Percentiles rank a stretch among this genome's conserved stretches.
Evolutionary conservation across 64 coral and sea anemone species (phyloP).

Genomic region (Actinia equina): DNA sequence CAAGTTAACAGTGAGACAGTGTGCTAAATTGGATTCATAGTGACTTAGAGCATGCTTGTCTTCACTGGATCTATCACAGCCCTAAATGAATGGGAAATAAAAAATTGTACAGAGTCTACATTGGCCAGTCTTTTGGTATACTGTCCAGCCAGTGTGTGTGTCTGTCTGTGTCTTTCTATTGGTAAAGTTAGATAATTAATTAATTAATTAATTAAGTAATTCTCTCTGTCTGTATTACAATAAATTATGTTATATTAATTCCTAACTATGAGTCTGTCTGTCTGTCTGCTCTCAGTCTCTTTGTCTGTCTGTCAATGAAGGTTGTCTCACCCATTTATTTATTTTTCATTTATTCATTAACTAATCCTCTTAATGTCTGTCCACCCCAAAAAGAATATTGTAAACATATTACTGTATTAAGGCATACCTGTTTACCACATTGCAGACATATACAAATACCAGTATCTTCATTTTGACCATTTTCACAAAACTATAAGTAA

Average conservation of each 20-base stretch:
- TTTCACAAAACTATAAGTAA: conserved; percentile 25
- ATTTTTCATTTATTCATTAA: neutral
- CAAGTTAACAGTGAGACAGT: conserved; percentile 71
- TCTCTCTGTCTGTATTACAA: neutral
- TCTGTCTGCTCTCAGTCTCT: no score
- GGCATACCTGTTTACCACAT: conserved; percentile 68
- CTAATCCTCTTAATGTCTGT: neutral
- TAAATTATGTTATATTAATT: no score
- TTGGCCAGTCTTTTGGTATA: neutral
- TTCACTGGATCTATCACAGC: conserved; percentile 67
- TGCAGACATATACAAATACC: conserved; percentile 73
- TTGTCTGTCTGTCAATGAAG: no score
- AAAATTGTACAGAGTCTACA: neutral
- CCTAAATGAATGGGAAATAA: conserved; percentile 19
- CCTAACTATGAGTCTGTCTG: no score
- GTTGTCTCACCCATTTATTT: no score
- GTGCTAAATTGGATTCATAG: conserved; percentile 33
- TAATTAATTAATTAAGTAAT: neutral
- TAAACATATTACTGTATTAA: neutral
- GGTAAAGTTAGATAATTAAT: no score
- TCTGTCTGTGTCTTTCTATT: neutral
- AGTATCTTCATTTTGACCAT: conserved; percentile 24
- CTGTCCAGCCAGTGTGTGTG: neutral
- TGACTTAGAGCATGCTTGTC: conserved; percentile 83
- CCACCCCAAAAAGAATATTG: neutral